Conservation (phyloP, 2,888 invertebrate genomes). For the Zelleria hepariella region DNA sequence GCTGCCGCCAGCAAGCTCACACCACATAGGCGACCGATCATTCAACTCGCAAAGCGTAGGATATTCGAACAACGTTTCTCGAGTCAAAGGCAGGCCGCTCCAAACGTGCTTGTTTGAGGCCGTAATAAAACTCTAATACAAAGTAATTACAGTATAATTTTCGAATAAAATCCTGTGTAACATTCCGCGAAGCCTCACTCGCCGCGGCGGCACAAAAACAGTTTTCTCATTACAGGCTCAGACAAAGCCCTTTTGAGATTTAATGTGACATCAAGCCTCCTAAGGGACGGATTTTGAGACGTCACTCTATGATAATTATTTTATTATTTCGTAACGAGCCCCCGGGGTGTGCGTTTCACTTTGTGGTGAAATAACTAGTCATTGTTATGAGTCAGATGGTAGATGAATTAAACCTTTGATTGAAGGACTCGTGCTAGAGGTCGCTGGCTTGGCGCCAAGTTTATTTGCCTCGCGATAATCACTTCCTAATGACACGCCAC, state of each 20-base stretch:
- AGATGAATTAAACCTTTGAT: neutral
- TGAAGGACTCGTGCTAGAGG: neutral
- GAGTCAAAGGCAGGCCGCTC: neutral
- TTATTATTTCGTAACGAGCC: neutral
- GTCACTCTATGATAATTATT: slow-evolving; percentile 1
- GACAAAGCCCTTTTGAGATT: neutral
- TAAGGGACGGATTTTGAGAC: neutral
- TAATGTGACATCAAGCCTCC: neutral
- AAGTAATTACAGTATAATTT: neutral
- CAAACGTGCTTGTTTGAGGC: neutral
- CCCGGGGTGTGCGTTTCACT: neutral
- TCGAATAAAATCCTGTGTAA: neutral
- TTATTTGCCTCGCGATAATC: neutral
- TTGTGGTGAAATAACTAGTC: neutral
- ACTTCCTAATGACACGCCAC: neutral
- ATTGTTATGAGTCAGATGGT: neutral
- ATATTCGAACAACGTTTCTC: neutral
- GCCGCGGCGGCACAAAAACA: neutral
- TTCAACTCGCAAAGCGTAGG: neutral
- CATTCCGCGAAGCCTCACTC: neutral
- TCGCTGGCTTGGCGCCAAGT: neutral
- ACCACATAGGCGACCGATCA: neutral
- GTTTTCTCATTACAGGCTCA: neutral
- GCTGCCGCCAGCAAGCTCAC: neutral
- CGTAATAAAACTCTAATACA: neutral